phyloP scores from a whole-genome alignment of 2,797 vertebrate species.

The Adrianichthys oophorus region DNA sequence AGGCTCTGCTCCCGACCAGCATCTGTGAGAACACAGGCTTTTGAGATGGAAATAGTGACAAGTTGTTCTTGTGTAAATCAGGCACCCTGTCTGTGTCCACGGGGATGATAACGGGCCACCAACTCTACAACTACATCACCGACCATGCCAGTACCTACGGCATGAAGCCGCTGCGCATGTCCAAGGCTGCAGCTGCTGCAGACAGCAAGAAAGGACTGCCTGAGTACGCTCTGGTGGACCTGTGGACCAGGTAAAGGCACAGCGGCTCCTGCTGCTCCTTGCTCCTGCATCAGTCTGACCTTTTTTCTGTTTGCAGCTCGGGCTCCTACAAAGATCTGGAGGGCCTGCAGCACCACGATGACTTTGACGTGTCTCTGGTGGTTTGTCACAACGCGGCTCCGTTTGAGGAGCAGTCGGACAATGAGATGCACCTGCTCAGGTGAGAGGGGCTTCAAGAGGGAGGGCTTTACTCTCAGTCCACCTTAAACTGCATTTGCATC shows the following conservation, averaged over 20 bases:
- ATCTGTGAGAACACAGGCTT: too few species aligned
- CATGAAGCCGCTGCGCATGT: conserved; percentile 97
- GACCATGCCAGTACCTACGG: conserved; percentile 94
- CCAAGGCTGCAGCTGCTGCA: conserved; percentile 68
- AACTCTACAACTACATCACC: conserved; percentile 97
- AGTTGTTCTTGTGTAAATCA: conserved; percentile 35
- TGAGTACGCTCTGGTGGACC: conserved; percentile 92
- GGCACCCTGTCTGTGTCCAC: conserved; percentile 89
- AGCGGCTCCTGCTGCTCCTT: too few species aligned
- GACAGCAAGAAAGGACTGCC: conserved; percentile 88
- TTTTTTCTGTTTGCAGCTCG: conserved; percentile 37
- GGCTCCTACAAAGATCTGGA: conserved; percentile 90
- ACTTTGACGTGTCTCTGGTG: conserved; percentile 95
- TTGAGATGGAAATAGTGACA: too few species aligned
- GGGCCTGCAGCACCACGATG: conserved; percentile 92
- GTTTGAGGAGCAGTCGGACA: conserved; percentile 95
- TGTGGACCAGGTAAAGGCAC: conserved; percentile 90
- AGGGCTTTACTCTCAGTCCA: too few species aligned
- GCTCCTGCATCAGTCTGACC: background rate
- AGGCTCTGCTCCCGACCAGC: too few species aligned
- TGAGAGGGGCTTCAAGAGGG: conserved; percentile 56
- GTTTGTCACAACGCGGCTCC: conserved; percentile 93
- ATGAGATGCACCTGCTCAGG: conserved; percentile 90
- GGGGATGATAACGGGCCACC: conserved; percentile 94
- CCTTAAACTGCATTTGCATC: too few species aligned